Percentiles rank a stretch among this genome's conserved stretches.
phyloP scores from a whole-genome alignment of 1,140 invertebrate genomes.

The Drosophila tropicalis region DNA sequence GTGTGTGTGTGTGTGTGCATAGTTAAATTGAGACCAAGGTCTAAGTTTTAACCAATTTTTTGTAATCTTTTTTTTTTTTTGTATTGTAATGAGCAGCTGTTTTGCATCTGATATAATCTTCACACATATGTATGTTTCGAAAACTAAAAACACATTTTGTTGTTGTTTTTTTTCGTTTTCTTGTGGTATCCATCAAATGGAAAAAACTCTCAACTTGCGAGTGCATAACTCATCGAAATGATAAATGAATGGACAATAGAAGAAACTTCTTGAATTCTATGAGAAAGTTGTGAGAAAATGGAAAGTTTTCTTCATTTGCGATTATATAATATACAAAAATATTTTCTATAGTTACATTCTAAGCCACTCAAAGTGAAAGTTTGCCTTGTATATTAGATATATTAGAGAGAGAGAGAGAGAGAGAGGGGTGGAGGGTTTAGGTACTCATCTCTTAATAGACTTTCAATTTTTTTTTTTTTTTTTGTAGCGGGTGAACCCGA shows the following conservation, averaged over 20 bases:
- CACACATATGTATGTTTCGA: constrained; percentile 43
- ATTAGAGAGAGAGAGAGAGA: too few relatives aligned
- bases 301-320: constrained; percentile 34
- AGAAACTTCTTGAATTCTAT: constrained; percentile 20
- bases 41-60: constrained; percentile 1
- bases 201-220: constrained; percentile 38
- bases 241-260: constrained; percentile 72
- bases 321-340: constrained; percentile 47
- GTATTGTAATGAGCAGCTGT: constrained; percentile 45
- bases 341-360: constrained; percentile 62
- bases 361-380: constrained; percentile 67
- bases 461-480: constrained; percentile 65
- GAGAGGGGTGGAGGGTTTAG: not conserved
- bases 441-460: constrained; percentile 59
- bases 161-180: not conserved
- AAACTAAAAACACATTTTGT: constrained; percentile 10
- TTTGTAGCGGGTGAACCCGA: constrained; percentile 54
- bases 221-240: constrained; percentile 57
- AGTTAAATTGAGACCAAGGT: constrained; percentile 7
- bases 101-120: constrained; percentile 44
- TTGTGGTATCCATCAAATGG: constrained; percentile 47
- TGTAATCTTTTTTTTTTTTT: not conserved
- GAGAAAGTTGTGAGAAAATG: constrained; percentile 52
- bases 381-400: constrained; percentile 1
- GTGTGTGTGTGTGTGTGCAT: not conserved